Conservation (phyloP, 2,797 vertebrate species). For the Crenichthys baileyi region DNA sequence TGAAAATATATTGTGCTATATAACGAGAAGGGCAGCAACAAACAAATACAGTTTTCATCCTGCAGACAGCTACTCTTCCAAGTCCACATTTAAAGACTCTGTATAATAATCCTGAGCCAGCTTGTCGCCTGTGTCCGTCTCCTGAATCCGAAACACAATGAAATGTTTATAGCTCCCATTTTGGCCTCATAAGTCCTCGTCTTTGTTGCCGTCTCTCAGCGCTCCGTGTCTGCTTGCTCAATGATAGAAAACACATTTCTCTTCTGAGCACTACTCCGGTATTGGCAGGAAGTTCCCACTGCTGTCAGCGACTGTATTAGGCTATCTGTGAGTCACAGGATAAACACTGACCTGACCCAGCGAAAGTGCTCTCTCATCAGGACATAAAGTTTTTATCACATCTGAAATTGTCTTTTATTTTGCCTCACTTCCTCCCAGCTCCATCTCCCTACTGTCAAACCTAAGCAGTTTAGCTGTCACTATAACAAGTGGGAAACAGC, state of each 20-base stretch:
- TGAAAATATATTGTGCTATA: constrained; percentile 5
- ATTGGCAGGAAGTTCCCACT: constrained; percentile 48
- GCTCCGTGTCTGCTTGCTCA: constrained; percentile 49
- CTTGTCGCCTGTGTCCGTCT: constrained; percentile 53
- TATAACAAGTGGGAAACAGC: constrained; percentile 51
- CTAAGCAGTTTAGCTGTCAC: constrained; percentile 60
- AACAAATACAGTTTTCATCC: constrained; percentile 8
- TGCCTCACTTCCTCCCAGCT: constrained; percentile 34
- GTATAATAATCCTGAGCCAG: constrained; percentile 8
- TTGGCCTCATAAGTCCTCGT: constrained; percentile 64
- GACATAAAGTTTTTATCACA: constrained; percentile 59
- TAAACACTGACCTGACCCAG: constrained; percentile 41
- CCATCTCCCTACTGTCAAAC: constrained; percentile 31
- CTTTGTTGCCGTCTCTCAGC: constrained; percentile 32
- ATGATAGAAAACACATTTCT: constrained; percentile 77
- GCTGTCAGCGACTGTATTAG: constrained; percentile 45
- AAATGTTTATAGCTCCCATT: constrained; percentile 74
- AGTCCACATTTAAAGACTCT: constrained; percentile 13
- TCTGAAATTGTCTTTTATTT: constrained; percentile 35
- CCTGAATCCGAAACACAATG: constrained; percentile 62
- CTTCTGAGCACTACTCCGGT: constrained; percentile 40
- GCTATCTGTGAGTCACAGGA: constrained; percentile 40
- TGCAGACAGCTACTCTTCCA: constrained; percentile 12
- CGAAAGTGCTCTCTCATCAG: constrained; percentile 41
- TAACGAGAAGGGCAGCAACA: constrained; percentile 2